Conservation (phyloP, 2,113 vertebrate genomes). For the Caloenas nicobarica region DNA sequence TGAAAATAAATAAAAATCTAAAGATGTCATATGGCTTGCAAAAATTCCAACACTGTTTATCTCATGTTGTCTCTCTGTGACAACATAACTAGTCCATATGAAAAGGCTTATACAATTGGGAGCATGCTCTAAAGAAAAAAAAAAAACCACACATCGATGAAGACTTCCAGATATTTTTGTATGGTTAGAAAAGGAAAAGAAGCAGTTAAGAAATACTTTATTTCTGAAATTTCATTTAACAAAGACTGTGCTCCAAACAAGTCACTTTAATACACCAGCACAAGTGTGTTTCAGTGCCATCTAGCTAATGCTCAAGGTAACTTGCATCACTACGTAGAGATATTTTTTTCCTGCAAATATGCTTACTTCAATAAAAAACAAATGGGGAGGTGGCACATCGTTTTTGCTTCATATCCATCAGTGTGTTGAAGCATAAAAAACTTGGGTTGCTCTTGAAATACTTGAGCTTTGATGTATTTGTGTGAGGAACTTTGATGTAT, state of each 20-base stretch:
- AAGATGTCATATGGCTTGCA: background rate
- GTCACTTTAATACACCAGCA: background rate
- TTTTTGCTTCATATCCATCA: background rate
- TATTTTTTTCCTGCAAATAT: background rate
- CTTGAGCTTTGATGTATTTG: conserved; percentile 20
- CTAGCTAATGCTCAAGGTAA: conserved; percentile 23
- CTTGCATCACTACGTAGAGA: background rate
- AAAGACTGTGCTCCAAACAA: background rate
- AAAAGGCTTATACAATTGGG: background rate
- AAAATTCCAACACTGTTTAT: background rate
- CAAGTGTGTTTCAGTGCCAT: conserved; percentile 25
- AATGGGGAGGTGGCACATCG: background rate
- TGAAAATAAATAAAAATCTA: background rate
- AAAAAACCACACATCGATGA: background rate
- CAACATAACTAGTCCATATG: background rate
- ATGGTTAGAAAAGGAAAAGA: background rate
- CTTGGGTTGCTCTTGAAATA: background rate
- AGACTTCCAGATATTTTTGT: background rate
- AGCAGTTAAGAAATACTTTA: background rate
- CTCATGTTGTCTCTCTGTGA: background rate
- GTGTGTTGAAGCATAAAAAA: background rate
- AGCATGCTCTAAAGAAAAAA: background rate
- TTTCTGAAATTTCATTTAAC: background rate
- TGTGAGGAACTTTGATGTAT: conserved; percentile 19
- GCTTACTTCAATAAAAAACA: background rate